Base-by-base conservation (phyloP, 2,113 vertebrate genomes). In the Tinamus guttatus region DNA sequence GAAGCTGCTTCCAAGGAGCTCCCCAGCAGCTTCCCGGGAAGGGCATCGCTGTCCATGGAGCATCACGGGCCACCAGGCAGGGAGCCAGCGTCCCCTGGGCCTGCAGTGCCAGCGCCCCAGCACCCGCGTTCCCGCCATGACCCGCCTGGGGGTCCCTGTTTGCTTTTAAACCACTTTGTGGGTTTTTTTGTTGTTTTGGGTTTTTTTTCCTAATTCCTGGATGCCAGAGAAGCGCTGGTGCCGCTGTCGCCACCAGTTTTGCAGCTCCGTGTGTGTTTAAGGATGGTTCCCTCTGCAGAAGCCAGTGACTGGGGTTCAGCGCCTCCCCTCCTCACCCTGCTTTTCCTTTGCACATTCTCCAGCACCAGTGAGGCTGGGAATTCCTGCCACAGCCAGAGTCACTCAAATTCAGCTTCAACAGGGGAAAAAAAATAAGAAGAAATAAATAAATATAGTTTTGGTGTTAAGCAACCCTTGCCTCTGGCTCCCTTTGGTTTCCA, bases 321-420 rank as follows among this genome's bases (percentile, higher is more conserved):
- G 91, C 81, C 89, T 92, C 67, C 67, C 64, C 73, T 86, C 65
- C 70, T 84, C 18, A 17, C n/a, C 27, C 84, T 84, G 77, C 85
- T 94, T 87, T 87, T 89, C 58, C 11, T 80, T 88, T 71, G 58
- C 30, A 54, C 81, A 16, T 7, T 4, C 63, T 62, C 41, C 13
- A 38, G 30, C 77, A 7, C 54, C 69, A 77, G 60, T 75, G 69
- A 81, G n/a, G n/a, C n/a, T n/a, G n/a, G n/a, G n/a, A n/a, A n/a
- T n/a, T n/a, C 28, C 79, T 8, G 51, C 88, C 38, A 56, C 70
- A 14, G 78, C 87, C 90, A 79, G 65, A 89, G 81, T 89, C 21
- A 36, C 83, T 73, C 73, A 13, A 52, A 90, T 20, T 0, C 56
- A 30, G 24, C 58, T 96, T 73, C 52, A 52, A 19, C 76, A 45